Evolutionary conservation across 2,113 vertebrate genomes (phyloP), one percentile per base, ranked within the genome.

Genomic region (Cyphomyrus discorhynchus): DNA sequence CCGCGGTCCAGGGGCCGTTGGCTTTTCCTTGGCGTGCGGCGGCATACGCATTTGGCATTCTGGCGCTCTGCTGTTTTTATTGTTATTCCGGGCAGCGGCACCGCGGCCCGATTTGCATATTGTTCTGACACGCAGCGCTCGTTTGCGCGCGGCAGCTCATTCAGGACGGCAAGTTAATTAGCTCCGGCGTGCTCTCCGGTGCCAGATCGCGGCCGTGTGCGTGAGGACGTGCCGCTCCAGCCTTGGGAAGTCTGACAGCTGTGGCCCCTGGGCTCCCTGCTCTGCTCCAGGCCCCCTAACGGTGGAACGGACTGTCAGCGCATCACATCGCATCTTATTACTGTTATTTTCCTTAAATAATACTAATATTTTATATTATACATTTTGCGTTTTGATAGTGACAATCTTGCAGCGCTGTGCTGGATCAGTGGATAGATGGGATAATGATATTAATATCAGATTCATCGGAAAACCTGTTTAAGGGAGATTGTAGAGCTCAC

Each of bases 141-240:
- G 83, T 86, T n/a, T 86, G 10, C n/a, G 15, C 47, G 19, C 91
- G 74, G 88, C 92, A 83, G 88, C 93, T 92, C 92, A 90, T 91
- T 92, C 91, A 77, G 84, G 70, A 93, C 91, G 91, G 88, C 35
- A 88, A 92, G 90, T 93, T 92, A 94, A 94, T 94, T 92, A 92
- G 84, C 90, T 88, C 56, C 82, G 74, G 53, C 0, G 35, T 46
- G 87, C 53, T 52, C 87, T 77, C 56, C 21, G 21, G 70, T 62
- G 56, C 77, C 46, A 46, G 39, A 80, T 35, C 47, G 84, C 53
- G 9, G 74, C 13, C 74, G 5, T 42, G 31, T 8, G 74, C 15
- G 84, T 87, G 88, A 62, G 49, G 88, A 46, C 27, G 52, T 52
- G 5, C 77, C 27, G 50, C 47, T 86, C 88, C 82, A 45, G 39